Base-by-base conservation (phyloP, 2,113 vertebrate species). In the Dromiciops gliroides region DNA sequence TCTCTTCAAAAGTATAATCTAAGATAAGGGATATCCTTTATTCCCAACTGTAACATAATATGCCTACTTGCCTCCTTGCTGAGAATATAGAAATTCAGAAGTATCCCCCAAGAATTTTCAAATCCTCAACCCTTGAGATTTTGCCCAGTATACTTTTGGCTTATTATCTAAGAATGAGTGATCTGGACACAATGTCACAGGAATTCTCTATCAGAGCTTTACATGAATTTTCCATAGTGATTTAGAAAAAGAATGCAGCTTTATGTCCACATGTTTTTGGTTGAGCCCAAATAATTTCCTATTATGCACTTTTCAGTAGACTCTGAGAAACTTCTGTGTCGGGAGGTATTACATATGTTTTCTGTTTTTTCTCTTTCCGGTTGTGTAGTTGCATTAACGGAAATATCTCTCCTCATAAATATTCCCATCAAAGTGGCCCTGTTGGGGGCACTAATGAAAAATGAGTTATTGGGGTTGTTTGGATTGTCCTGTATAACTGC, bases 221-320 rank as follows among this genome's bases (percentile, higher is more conserved):
- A 94, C 31, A 25, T 90, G 2, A 92, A 75, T 56, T 93, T 93
- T 83, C 67, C 60, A 51, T 14, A 75, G 90, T 48, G 92, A 67
- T 89, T 96, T 93, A 56, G 24, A 95, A 93, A 88, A 48, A 52
- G 95, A 95, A 83, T 92, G n/a, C 89, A 93, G 96, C 93, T 67
- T 91, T 94, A 92, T 12, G 75, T 92, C 44, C 53, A n/a, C 91
- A 44, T 93, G 50, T 89, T 48, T 92, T 95, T 94, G 19, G 44
- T 94, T 96, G 83, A 47, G 89, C 10, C 19, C 67, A 96, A 91
- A 75, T 91, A 49, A 93, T 94, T 89, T 95, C 3, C 37, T 50
- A 94, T 67, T 83, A 95, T n/a, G 83, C 92, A 91, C 4, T 92
- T 89, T 67, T 93, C n/a, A 92, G 2, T 94, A 6, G 90, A n/a